Percentiles rank a stretch among this genome's conserved stretches.
Conservation (phyloP, 2,888 invertebrate genomes). For the Autographa gamma region DNA sequence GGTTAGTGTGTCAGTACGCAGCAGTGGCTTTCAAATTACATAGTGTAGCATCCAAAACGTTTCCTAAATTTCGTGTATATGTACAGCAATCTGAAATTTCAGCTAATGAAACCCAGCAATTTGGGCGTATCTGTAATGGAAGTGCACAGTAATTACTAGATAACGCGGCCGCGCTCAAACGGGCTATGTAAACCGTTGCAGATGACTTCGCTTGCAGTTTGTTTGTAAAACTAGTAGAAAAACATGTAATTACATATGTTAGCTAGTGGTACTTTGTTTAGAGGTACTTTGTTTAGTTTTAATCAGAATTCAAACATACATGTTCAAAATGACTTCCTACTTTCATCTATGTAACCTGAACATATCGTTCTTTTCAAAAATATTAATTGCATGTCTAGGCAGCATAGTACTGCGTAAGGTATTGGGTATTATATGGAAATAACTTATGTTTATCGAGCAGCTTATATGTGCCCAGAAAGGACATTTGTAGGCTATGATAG, state of each 20-base stretch:
- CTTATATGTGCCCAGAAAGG: too few species aligned
- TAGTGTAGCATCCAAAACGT: neutral
- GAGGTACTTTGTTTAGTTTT: neutral
- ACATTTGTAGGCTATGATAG: too few species aligned
- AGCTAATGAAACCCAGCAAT: neutral
- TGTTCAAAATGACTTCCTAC: neutral
- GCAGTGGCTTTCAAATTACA: neutral
- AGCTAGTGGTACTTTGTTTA: neutral
- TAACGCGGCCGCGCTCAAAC: neutral
- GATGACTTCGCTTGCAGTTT: conserved; percentile 2
- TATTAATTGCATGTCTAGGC: too few species aligned
- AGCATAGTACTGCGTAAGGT: too few species aligned
- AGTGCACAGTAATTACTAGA: neutral
- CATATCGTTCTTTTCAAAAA: too few species aligned
- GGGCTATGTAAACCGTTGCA: conserved; percentile 4
- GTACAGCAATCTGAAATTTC: neutral
- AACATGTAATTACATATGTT: neutral
- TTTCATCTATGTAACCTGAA: too few species aligned
- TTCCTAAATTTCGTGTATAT: neutral
- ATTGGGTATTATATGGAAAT: too few species aligned
- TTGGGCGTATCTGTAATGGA: neutral
- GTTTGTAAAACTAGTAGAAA: neutral
- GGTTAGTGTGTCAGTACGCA: neutral
- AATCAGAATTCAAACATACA: neutral
- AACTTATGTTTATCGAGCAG: too few species aligned